Evolutionary conservation across 1,140 invertebrate genomes (phyloP), one percentile per base, ranked within the genome.

Genomic region (Apis florea): DNA sequence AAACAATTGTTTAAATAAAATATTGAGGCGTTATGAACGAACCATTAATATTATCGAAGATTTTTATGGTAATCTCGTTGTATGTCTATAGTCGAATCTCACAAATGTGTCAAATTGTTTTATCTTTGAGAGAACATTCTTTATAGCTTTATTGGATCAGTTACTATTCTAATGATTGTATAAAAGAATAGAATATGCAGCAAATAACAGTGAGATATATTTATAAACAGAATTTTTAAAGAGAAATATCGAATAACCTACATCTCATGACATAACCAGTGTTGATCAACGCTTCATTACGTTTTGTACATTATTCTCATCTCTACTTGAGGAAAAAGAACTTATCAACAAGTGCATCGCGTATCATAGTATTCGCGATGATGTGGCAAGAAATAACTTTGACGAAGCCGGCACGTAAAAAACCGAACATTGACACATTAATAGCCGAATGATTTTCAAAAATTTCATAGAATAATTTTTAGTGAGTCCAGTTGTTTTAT

Each of bases 371-470:
- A 59, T 67, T 56, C 64, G 82, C 82, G 56, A 83, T 83, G 82
- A 53, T 83, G 64, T 78, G 69, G 53, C 69, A 68, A 66, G 77
- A 81, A 72, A 69, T 26, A 74, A 83, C 54, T 59, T 49, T 83
- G 49, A 59, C 78, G 21, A 80, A 72, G 19, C 82, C 82, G 68
- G 69, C 82, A 54, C 78, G 82, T 69, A 83, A 83, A 61, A 83
- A 83, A 81, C 82, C 78, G 70, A 74, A 69, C 51, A 67, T 83
- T n/a, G 69, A 81, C 17, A 70, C 31, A 53, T 40, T 31, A 51
- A 81, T 68, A 58, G 58, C 24, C n/a, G 82, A 83, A 83, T 83
- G 82, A 83, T 83, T 80, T 61, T 74, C 47, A 61, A 56, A 67
- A 80, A 61, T 70, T 47, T 12, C 26, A 80, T 80, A n/a, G 15